Base-by-base conservation (phyloP, 2,113 vertebrate species). In the Nycticryphes semicollaris region DNA sequence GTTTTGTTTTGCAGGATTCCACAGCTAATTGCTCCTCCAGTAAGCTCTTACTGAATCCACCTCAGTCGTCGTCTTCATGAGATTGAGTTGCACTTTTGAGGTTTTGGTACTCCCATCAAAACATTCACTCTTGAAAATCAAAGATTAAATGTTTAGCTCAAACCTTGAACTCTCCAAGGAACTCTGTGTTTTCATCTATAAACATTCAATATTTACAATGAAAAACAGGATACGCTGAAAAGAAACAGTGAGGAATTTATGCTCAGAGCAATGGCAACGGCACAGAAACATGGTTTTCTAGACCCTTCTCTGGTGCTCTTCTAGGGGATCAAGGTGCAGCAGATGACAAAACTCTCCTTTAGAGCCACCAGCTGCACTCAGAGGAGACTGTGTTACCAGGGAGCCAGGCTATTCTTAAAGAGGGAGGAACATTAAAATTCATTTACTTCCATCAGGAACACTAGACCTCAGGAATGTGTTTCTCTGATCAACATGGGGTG, bases 401-500 rank as follows among this genome's bases (percentile, higher is more conserved):
- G 2, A 62, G 62, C 17, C 67, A 70, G 41, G 73, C 41, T 51
- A 51, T 35, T 33, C 51, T 35, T 41, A 35, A 79, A 35, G 67
- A 79, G n/a, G 33, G 80, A 54, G 16, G 13, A 83, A 62, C 0
- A 1, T 41, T 66, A 35, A 78, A 86, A 79, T 30, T 20, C 41
- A 51, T 66, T 70, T 66, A 53, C 19, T 67, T 51, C 57, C 20
- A 7, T 21, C 24, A 66, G 73, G 50, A 89, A n/a, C 25, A 35
- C 68, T 33, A 51, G 35, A 28, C 39, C n/a, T 45, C 6, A 1
- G 47, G n/a, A 69, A 60, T 0, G 0, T 5, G 22, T 50, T 62
- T 57, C 63, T 47, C 80, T 73, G 79, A 81, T 51, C 24, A 54
- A 7, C 28, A 63, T 4, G 6, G 35, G 35, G 54, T 30, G 31